Evolutionary conservation across 64 coral and sea anemone genomes (phyloP).

Genomic region (Orbicella faveolata): DNA sequence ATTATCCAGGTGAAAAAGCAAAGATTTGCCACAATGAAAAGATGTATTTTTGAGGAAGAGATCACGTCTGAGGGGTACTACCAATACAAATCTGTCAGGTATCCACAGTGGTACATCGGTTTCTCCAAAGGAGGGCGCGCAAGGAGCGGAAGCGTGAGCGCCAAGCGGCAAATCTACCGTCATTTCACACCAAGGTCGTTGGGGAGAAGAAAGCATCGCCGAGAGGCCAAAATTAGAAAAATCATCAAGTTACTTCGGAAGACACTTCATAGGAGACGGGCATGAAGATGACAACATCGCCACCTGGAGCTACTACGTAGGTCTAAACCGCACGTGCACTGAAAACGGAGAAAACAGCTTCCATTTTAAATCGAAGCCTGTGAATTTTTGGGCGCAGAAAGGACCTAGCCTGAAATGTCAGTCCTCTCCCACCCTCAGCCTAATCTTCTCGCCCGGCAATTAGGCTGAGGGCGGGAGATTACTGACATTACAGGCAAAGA

Average conservation of each 20-base stretch:
- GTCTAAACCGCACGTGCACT: neutral
- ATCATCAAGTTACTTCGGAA: constrained; percentile 8
- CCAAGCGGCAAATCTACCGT: constrained; percentile 2
- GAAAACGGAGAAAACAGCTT: no score
- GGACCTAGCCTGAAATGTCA: no score
- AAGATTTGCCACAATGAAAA: neutral
- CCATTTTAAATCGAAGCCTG: no score
- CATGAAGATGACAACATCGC: no score
- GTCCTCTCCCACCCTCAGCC: no score
- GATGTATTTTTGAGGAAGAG: constrained; percentile 54
- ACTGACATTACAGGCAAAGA: no score
- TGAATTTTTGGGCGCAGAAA: neutral
- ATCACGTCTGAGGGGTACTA: constrained; percentile 4
- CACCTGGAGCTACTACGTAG: no score
- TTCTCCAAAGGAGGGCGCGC: constrained; percentile 32
- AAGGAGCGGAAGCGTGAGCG: constrained; percentile 1
- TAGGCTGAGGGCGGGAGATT: no score
- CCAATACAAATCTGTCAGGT: constrained; percentile 35
- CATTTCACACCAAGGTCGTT: neutral
- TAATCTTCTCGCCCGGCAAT: no score
- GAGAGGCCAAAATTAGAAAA: neutral
- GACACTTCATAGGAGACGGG: neutral
- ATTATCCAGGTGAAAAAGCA: constrained; percentile 6
- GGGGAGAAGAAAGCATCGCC: neutral
- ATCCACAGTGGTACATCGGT: constrained; percentile 45